Evolutionary conservation across 2,797 vertebrate species (phyloP), one percentile per base, ranked within the genome.

Genomic region (Rhabdophis nuchalis): DNA sequence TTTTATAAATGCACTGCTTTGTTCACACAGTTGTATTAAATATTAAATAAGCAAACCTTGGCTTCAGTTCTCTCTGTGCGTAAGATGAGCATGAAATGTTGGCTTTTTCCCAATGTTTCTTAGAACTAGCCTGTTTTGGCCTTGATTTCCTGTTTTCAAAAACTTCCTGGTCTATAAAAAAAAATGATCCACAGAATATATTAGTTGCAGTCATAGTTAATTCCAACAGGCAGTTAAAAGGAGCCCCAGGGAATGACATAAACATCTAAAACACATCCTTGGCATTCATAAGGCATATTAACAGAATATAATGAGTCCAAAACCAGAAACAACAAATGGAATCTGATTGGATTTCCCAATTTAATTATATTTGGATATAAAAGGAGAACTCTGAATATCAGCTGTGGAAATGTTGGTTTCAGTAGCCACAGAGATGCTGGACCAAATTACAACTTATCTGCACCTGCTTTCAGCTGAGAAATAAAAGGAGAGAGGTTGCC

Each of bases 81-180:
- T 93, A 95, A 91, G 92, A 94, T 58, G 93, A 94, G 91, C 94
- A 91, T 72, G 86, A 91, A 89, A 93, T 91, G 64, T 92, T 95
- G 57, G 96, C 96, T 68, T 95, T 97, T 57, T 94, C 93, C 93
- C 95, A 95, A 82, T 94, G 77, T n/a, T 56, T 96, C 91, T 91
- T 95, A 94, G 89, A 46, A 91, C 23, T 23, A 36, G 52, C 57
- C 13, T 27, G 27, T 91, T 96, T 93, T 90, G 72, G 89, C 58
- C 60, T 53, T 91, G 87, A 57, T 27, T 93, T 89, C 61, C 86
- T n/a, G 16, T 13, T 60, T 91, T 58, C 89, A 93, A 86, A 94
- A 85, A 86, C 41, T 23, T 94, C 95, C 87, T 36, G 90, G 14
- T 93, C 95, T 96, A 82, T 18, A 94, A 92, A 94, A 92, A n/a